Evolutionary conservation across 2,797 vertebrate genomes (phyloP).

Genomic region (Sebastiscus tertius): DNA sequence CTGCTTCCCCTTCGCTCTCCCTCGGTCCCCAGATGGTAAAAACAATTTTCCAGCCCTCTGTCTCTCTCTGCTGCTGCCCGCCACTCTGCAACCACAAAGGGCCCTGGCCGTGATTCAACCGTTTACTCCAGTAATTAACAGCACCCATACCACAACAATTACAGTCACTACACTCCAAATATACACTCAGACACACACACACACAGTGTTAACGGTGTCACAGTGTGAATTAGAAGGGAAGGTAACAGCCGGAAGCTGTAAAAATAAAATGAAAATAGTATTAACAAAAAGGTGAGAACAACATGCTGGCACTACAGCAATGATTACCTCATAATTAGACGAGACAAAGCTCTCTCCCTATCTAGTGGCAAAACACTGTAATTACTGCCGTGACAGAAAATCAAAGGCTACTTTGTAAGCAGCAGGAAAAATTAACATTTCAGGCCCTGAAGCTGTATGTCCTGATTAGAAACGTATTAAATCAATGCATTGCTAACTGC

Average conservation of each 20-base stretch:
- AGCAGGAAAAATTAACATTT: conserved; percentile 98
- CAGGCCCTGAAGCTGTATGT: conserved; percentile 94
- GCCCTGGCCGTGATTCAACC: conserved; percentile 97
- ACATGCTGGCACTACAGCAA: conserved; percentile 89
- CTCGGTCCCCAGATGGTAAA: conserved; percentile 93
- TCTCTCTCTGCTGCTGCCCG: conserved; percentile 89
- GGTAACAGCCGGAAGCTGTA: conserved; percentile 89
- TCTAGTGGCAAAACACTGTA: conserved; percentile 99
- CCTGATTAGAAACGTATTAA: conserved; percentile 99
- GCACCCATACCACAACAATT: conserved; percentile 98
- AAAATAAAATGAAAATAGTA: conserved; percentile 74
- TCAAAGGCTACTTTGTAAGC: conserved; percentile 99
- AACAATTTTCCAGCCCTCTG: conserved; percentile 93
- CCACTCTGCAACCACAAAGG: conserved; percentile 90
- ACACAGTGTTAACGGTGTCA: conserved; percentile 82
- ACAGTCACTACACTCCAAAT: conserved; percentile 80
- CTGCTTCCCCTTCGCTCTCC: conserved; percentile 83
- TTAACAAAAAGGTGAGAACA: conserved; percentile 94
- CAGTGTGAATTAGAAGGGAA: conserved; percentile 91
- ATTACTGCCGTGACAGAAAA: conserved; percentile 99
- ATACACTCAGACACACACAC: conserved; percentile 37
- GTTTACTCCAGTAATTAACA: conserved; percentile 99
- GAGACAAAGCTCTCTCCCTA: conserved; percentile 96
- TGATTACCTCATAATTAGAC: conserved; percentile 99
- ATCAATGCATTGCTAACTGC: conserved; percentile 97